Conservation (phyloP, 2,113 vertebrate genomes). For the Gopherus flavomarginatus region DNA sequence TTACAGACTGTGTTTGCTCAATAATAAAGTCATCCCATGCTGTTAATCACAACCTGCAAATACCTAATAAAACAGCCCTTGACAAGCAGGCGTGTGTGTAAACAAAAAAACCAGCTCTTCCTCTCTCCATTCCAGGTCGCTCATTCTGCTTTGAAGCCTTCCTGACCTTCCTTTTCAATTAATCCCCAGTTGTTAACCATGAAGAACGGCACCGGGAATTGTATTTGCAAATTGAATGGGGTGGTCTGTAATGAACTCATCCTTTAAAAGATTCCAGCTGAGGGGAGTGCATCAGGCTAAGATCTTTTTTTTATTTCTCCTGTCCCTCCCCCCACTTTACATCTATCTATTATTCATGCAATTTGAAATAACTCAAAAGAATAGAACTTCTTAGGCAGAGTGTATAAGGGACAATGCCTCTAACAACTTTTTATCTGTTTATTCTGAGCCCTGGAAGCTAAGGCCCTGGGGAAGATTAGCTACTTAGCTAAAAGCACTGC, state of each 20-base stretch:
- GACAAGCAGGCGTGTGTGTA: neutral
- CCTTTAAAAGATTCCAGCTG: constrained; percentile 6
- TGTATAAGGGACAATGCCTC: neutral
- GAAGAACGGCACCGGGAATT: constrained; percentile 23
- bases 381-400: constrained; percentile 6
- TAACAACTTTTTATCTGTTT: constrained; percentile 23
- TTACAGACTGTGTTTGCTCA: neutral
- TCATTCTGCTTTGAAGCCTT: constrained; percentile 3
- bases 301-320: neutral
- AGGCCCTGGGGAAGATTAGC: constrained; percentile 48
- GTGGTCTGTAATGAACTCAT: neutral
- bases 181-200: constrained; percentile 57
- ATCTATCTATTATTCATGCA: neutral
- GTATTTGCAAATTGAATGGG: constrained; percentile 50
- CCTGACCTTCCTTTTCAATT: constrained; percentile 52
- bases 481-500: constrained; percentile 32
- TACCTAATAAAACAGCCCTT: neutral
- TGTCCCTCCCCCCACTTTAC: rapidly evolving
- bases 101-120: neutral
- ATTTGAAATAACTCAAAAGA: constrained; percentile 14
- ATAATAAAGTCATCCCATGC: neutral
- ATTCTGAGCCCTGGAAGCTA: constrained; percentile 13
- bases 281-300: neutral
- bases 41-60: constrained; percentile 6
- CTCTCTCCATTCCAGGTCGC: neutral